Base-by-base conservation (phyloP, 2,888 invertebrate genomes). In the Diogma glabrata region DNA sequence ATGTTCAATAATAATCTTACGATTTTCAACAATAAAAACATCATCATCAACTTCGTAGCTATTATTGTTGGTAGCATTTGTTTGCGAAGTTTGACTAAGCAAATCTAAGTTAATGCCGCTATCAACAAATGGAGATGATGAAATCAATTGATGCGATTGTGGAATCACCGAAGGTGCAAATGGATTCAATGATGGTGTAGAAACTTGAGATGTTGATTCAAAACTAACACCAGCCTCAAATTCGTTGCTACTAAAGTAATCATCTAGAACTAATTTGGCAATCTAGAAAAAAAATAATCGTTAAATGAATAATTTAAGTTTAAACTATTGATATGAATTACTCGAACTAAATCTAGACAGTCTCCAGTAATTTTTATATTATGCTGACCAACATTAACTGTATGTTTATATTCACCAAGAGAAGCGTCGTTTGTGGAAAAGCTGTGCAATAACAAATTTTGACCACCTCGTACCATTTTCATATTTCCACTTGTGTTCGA, bases 341-440 rank as follows among this genome's bases (percentile, higher is more conserved):
- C 90, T 75, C 86, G 80, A 60, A 91, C 87, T 64, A 90, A 76
- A 71, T 89, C 87, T 65, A 87, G 76, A 71, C 87, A 86, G 62
- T 80, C 81, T 52, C 91, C 90, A 54, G 87, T 87, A 61, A 91
- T 87, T 75, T 87, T 88, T 62, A 92, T 77, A 63, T 84, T 81
- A 71, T 87, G 83, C 67, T 82, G 81, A 57, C 87, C 88, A 63
- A 89, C 82, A 61, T 81, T 82, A 58, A 91, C 89, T 57, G 90
- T 89, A 70, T 89, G 88, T 70, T 87, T 88, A 71, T 87, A 91
- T 74, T 91, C 90, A 64, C 86, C 87, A 64, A 87, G 74, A 60
- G 81, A 83, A 60, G 87, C 86, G 72, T 88, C 88, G 71, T 84
- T 87, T 61, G 86, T 85, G 62, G 87, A 86, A 67, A 82, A 78